Percentiles rank a stretch among this genome's conserved stretches.
Conservation (phyloP, 2,797 vertebrate species). For the Pangasius sanitwongsei region DNA sequence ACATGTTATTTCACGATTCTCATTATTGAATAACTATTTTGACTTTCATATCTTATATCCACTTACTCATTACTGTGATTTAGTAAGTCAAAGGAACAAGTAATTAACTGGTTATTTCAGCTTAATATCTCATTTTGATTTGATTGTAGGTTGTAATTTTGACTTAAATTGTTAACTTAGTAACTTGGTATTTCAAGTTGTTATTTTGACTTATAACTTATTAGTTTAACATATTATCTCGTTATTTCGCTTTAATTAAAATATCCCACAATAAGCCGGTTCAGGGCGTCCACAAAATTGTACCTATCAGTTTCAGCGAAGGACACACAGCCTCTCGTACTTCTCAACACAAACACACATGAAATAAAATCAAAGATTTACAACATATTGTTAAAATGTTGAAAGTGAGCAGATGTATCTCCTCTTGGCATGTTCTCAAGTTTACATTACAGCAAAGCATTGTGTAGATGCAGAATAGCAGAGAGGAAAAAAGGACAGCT, state of each 20-base stretch:
- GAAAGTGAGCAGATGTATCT: background rate
- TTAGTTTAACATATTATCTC: background rate
- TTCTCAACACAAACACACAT: background rate
- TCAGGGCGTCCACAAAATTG: background rate
- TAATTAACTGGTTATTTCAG: background rate
- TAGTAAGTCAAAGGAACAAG: background rate
- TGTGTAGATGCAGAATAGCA: background rate
- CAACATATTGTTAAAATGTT: background rate
- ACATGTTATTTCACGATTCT: background rate
- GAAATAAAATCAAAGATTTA: background rate
- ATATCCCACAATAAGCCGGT: background rate
- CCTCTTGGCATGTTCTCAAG: background rate
- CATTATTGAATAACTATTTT: background rate
- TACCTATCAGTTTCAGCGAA: background rate
- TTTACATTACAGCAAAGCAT: background rate
- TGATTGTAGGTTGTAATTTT: background rate
- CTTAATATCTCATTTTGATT: background rate
- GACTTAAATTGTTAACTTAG: background rate
- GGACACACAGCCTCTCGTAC: background rate
- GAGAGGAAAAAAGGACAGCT: background rate
- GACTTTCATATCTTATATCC: background rate
- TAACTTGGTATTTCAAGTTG: background rate
- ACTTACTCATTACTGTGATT: no score
- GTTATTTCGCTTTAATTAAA: background rate
- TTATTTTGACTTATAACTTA: background rate